These are phyloP conservation scores for Pollachius pollachius DNA, from an alignment of 2,113 vertebrate species.

Conservation along the genomic window DNA sequence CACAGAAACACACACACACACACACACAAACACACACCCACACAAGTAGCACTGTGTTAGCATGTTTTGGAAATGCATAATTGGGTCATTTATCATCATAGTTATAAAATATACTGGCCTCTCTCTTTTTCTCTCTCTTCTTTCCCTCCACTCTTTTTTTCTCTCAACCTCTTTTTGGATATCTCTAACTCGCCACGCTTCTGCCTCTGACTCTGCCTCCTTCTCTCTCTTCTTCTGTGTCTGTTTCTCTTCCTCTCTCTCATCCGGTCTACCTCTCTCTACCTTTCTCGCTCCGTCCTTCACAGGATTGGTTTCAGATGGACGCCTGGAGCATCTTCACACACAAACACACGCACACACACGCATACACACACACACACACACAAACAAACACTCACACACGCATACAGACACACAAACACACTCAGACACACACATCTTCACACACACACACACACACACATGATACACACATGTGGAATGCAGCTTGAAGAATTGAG, in stretches of 20 bases:
- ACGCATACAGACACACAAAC: neutral
- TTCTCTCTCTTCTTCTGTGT: too few species aligned
- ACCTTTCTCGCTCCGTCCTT: too few species aligned
- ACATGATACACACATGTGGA: neutral
- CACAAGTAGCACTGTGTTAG: constrained; percentile 37
- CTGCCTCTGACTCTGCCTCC: too few species aligned
- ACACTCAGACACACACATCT: neutral
- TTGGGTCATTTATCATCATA: constrained; percentile 57
- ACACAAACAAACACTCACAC: neutral
- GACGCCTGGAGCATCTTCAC: constrained; percentile 31
- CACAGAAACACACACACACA: constrained; percentile 1
- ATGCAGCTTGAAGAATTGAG: neutral
- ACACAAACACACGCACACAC: constrained; percentile 11
- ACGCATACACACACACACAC: neutral
- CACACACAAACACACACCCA: neutral
- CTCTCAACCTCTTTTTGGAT: constrained; percentile 23
- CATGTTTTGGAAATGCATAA: constrained; percentile 49
- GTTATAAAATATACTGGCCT: constrained; percentile 42
- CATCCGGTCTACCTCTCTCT: too few species aligned
- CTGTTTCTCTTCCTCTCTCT: too few species aligned
- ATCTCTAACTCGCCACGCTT: too few species aligned
- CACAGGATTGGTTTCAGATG: constrained; percentile 50
- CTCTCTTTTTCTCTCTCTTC: neutral
- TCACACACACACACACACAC: neutral
- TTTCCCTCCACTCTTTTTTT: neutral